A percentile compares a stretch with the other conserved stretches of the same genome.
These are phyloP conservation scores for Podarcis lilfordi DNA, from an alignment of 2,797 vertebrate genomes.

Conservation along the genomic window DNA sequence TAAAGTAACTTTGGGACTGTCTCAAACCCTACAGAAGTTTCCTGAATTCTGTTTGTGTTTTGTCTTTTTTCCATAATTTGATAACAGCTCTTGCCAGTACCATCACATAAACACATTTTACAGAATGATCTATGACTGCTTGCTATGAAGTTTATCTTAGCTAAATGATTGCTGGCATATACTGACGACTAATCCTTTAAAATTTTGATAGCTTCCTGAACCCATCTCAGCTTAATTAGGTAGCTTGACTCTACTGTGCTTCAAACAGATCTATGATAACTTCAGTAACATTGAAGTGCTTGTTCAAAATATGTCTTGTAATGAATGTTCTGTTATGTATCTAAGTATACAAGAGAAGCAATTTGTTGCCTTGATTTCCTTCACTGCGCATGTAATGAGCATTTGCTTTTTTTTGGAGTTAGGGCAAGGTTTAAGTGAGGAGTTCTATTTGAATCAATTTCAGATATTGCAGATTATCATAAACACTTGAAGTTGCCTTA, in stretches of 20 bases:
- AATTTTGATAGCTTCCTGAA: neutral
- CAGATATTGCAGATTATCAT: neutral
- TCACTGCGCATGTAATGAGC: constrained; percentile 1
- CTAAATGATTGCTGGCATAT: neutral
- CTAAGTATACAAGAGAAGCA: neutral
- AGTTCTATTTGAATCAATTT: constrained; percentile 32
- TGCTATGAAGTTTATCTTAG: neutral
- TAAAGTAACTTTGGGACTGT: neutral
- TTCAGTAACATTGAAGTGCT: neutral
- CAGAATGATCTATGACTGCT: neutral
- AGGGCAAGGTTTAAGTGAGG: neutral
- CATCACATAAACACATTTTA: neutral
- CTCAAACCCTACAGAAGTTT: neutral
- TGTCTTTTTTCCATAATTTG: neutral
- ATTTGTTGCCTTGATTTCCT: constrained; percentile 7
- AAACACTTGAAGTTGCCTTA: constrained; percentile 23
- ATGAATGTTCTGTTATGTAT: neutral
- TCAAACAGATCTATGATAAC: neutral
- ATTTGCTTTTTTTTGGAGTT: neutral
- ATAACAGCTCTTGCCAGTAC: neutral
- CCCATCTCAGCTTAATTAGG: neutral
- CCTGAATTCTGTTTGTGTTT: neutral
- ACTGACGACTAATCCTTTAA: neutral
- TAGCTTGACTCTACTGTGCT: neutral
- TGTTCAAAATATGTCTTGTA: neutral